Conservation (phyloP, 2,797 vertebrate species). For the Clangula hyemalis region DNA sequence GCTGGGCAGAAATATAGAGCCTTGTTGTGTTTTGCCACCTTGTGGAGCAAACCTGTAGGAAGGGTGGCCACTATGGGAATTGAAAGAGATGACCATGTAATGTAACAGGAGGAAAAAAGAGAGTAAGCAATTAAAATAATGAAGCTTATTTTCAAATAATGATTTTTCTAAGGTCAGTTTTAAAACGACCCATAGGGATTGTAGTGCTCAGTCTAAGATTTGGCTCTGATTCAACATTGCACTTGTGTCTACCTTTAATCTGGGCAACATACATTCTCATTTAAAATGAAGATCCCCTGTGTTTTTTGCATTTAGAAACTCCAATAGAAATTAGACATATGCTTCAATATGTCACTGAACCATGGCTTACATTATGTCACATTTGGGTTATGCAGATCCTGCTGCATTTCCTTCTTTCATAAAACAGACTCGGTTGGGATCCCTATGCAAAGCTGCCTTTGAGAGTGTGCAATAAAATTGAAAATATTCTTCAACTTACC, state of each 20-base stretch:
- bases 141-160: neutral
- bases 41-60: neutral
- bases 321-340: neutral
- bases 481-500: neutral
- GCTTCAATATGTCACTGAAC: neutral
- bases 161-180: neutral
- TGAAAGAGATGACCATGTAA: neutral
- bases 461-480: neutral
- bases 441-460: neutral
- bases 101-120: neutral
- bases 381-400: neutral
- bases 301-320: neutral
- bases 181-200: neutral
- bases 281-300: neutral
- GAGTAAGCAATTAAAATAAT: neutral
- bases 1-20: neutral
- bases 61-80: fast-evolving
- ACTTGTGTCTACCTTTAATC: neutral
- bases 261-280: neutral
- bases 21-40: slow-evolving; percentile 31
- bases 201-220: neutral
- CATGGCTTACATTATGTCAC: neutral
- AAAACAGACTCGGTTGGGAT: fast-evolving
- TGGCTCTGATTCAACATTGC: neutral
- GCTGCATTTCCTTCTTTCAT: neutral